Conservation (phyloP, 2,797 vertebrate genomes). For the Parambassis ranga region DNA sequence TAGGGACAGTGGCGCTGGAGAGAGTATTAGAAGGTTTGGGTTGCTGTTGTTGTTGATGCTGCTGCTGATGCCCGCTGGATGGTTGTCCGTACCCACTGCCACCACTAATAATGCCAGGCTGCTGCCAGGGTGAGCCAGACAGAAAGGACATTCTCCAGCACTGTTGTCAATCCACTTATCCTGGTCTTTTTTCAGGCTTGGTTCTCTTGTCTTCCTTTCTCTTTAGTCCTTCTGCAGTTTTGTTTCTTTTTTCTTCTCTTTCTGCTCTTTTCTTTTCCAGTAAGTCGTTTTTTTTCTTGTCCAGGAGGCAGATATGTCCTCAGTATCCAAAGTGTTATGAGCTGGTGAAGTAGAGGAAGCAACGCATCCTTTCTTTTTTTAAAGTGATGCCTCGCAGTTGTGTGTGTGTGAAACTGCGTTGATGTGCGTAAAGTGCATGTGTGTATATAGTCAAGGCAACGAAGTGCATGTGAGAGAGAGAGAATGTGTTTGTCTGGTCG, state of each 20-base stretch:
- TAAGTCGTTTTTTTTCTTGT: slow-evolving; percentile 34
- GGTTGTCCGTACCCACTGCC: slow-evolving; percentile 56
- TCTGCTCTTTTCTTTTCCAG: slow-evolving; percentile 14
- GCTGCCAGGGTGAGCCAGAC: slow-evolving; percentile 74
- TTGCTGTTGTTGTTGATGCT: slow-evolving; percentile 45
- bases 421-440: slow-evolving; percentile 31
- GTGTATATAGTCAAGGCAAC: slow-evolving; percentile 32
- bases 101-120: slow-evolving; percentile 60
- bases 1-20: slow-evolving; percentile 46
- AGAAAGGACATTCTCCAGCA: slow-evolving; percentile 83
- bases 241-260: not conserved
- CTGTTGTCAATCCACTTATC: slow-evolving; percentile 26
- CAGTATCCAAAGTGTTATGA: slow-evolving; percentile 52
- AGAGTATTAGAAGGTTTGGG: slow-evolving; percentile 64
- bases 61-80: slow-evolving; percentile 64
- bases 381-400: slow-evolving; percentile 33
- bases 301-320: slow-evolving; percentile 45
- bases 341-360: slow-evolving; percentile 37
- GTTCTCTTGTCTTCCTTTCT: slow-evolving; percentile 5
- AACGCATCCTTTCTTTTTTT: slow-evolving; percentile 30
- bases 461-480: slow-evolving; percentile 31
- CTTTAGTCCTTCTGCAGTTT: slow-evolving; percentile 7
- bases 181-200: slow-evolving; percentile 6
- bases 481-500: slow-evolving; percentile 49
- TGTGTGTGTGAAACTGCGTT: slow-evolving; percentile 10